Conservation (phyloP, 2,888 invertebrate genomes). For the Pterostichus niger region DNA sequence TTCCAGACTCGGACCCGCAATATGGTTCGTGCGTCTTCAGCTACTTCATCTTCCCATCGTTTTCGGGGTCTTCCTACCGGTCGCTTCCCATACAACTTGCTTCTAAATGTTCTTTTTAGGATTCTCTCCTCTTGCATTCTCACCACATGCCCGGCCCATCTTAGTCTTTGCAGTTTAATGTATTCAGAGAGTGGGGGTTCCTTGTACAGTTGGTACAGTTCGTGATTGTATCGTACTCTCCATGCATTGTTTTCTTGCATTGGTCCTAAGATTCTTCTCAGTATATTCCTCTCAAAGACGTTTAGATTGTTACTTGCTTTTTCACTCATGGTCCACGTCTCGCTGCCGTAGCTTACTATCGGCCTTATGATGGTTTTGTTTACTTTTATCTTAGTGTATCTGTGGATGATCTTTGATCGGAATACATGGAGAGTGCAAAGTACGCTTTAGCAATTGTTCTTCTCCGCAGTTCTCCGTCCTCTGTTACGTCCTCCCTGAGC, state of each 20-base stretch:
- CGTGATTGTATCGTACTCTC: too few species aligned
- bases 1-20: background rate
- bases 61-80: too few species aligned
- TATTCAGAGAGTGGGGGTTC: too few species aligned
- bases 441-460: background rate
- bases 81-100: too few species aligned
- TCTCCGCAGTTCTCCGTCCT: background rate
- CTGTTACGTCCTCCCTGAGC: background rate
- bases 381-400: background rate
- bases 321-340: constrained; percentile 11
- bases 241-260: too few species aligned
- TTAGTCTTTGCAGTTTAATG: too few species aligned
- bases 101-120: too few species aligned
- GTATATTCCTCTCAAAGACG: constrained; percentile 41
- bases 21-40: background rate
- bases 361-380: background rate
- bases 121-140: too few species aligned
- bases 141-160: too few species aligned
- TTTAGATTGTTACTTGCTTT: constrained; percentile 21
- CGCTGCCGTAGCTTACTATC: background rate
- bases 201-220: too few species aligned
- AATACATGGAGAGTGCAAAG: background rate
- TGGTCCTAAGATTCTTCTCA: constrained; percentile 47
- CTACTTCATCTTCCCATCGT: background rate
- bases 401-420: background rate